Evolutionary conservation across 2,797 vertebrate genomes (phyloP).

Genomic region (Danio albolineatus): DNA sequence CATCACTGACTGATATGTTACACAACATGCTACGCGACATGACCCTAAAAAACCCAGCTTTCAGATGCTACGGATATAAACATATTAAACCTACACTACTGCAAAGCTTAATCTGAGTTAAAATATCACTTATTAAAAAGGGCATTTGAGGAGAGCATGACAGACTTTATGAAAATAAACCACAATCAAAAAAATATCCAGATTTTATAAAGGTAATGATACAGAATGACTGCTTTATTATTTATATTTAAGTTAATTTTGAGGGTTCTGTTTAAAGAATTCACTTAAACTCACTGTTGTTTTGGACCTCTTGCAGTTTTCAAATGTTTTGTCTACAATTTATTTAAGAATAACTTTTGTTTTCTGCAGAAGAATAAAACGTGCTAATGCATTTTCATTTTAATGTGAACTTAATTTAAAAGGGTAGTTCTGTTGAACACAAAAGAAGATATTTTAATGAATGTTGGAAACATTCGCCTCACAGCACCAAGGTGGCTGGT

Average conservation of each 20-base stretch:
- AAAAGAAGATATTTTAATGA: too few species aligned
- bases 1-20: slow-evolving; percentile 1
- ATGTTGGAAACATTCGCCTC: too few species aligned
- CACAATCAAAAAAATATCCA: neutral
- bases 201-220: neutral
- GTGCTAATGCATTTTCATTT: neutral
- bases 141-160: neutral
- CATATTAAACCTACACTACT: slow-evolving; percentile 10
- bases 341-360: neutral
- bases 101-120: neutral
- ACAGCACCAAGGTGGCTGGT: too few species aligned
- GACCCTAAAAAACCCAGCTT: slow-evolving; percentile 5
- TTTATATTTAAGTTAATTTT: too few species aligned
- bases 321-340: neutral
- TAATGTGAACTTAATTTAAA: neutral
- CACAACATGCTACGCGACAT: slow-evolving; percentile 13
- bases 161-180: neutral
- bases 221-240: neutral
- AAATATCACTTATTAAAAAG: neutral
- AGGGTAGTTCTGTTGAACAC: too few species aligned
- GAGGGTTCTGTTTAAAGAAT: neutral
- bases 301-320: neutral
- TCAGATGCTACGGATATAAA: slow-evolving; percentile 4
- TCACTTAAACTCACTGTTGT: neutral
- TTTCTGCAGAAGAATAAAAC: neutral